Base-by-base conservation (phyloP, 2,888 invertebrate genomes). In the Junonia oenone region DNA sequence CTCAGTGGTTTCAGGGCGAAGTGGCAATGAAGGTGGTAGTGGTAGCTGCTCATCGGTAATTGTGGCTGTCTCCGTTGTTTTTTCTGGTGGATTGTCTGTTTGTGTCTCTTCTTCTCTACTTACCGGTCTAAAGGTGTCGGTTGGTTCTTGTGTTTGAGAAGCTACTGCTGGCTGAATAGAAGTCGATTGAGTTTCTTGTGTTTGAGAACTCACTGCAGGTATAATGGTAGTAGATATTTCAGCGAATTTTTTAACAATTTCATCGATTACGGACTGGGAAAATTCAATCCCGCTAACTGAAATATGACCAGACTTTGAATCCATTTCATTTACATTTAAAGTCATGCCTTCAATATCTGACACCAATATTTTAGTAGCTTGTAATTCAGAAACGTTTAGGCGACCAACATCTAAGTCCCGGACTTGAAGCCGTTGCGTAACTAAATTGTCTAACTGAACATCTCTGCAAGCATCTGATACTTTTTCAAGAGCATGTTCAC, bases 321-420 rank as follows among this genome's bases (percentile, higher is more conserved):
- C 93, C 58, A 96, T 83, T 71, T 96, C 95, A 48, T 93, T 91
- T 0, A 95, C 93, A 61, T 92, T 93, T 62, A 96, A 91, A 31
- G 93, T 93, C 66, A 93, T 91, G 5, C 95, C 94, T 70, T 96
- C 96, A 58, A 96, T 93, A 76, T 96, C 95, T 0, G 96, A 95
- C 0, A 96, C 96, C 48, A 94, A 90, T 59, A 96, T 95, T 75
- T 94, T 95, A 53, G 93, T 93, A 0, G 96, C 96, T 75, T 95
- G 93, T 38, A 96, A 81, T 68, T 95, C 95, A 55, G 94, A 93
- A 0, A 96, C 96, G 62, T 93, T 95, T 15, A 97, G 76, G 48
- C 94, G 91, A 54, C 96, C 95, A 0, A 97, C 96, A 71, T 95
- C 95, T 58, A 96, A 89, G 73, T 96, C 95, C 22, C 90, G 87